These are phyloP conservation scores for Ophonus ardosiacus DNA, from an alignment of 2,888 invertebrate genomes.

Conservation along the genomic window DNA sequence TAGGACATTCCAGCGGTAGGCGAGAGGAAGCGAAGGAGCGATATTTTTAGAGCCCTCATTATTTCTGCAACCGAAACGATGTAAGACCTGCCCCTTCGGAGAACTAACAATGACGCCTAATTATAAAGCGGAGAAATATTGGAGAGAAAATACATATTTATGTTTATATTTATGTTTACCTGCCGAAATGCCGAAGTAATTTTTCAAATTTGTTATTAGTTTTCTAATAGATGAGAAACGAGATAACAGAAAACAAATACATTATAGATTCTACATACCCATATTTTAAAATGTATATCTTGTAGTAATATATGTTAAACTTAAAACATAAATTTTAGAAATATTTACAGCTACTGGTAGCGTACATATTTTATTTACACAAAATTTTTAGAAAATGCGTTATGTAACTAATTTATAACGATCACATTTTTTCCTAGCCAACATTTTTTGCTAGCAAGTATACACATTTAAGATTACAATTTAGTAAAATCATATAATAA, in stretches of 20 bases:
- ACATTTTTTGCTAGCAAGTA: too few species aligned
- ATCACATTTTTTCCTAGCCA: too few species aligned
- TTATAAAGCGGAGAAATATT: slow-evolving; percentile 14
- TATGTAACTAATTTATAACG: too few species aligned
- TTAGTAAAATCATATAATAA: too few species aligned
- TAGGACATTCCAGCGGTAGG: slow-evolving; percentile 61
- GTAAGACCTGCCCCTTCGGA: slow-evolving; percentile 17
- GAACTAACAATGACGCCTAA: slow-evolving; percentile 26
- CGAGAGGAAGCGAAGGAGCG: slow-evolving; percentile 58
- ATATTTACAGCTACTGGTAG: too few species aligned
- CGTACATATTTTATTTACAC: too few species aligned
- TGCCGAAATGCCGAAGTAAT: neutral
- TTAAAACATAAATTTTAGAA: too few species aligned
- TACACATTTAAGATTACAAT: too few species aligned
- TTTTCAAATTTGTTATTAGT: neutral
- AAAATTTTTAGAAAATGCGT: too few species aligned
- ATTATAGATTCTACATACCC: neutral
- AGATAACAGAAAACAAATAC: neutral
- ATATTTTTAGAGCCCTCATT: slow-evolving; percentile 63
- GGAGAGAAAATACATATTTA: neutral
- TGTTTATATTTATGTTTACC: neutral
- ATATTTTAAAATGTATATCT: neutral
- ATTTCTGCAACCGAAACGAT: slow-evolving; percentile 56
- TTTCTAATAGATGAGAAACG: neutral
- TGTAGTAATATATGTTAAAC: too few species aligned